Evolutionary conservation across 64 coral and sea anemone genomes (phyloP), one percentile per base, ranked within the genome.

Genomic region (Pachyseris speciosa): DNA sequence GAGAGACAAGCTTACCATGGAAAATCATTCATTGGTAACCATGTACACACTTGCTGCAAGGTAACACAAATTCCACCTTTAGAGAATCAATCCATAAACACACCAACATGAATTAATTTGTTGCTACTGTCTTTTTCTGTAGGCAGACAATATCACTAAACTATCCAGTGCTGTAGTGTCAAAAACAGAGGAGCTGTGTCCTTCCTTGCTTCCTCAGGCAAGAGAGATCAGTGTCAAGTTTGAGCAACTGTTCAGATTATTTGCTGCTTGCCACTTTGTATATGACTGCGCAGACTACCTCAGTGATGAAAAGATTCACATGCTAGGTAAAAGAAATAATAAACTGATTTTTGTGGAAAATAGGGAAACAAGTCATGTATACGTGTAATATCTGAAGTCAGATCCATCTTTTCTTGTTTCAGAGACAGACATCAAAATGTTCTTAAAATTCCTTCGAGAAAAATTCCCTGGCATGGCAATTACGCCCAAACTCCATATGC

Each of bases 201-300:
- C 48, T 47, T 72, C 42, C 43, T 55, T 50, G 49, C 29, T 36
- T 72, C 31, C 84, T 72, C 40, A 87, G n/a, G 67, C 67, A 71
- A 50, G 53, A 87, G 64, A 52, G 40, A 61, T 87, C 4, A 69
- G 83, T 30, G 37, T 45, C 6, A 85, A 69, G 63, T 85, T 69
- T 33, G 64, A 85, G 52, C 64, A 85, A 67, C 26, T 24, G 3
- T 85, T 85, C 26, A 85, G 49, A 3, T 67, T 85, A 20, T 85
- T 85, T 47, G 83, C n/a, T n/a, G n/a, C n/a, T 29, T 76, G 86
- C 26, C 70, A 88, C 37, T 64, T 48, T 25, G 55, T 77, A 9
- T 88, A 69, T 77, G 50, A 88, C 67, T 37, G 29, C 26, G 68
- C 85, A 73, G 59, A 75, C 28, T 88, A 88, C 25, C 37, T 88